phyloP scores from a whole-genome alignment of 2,888 invertebrate genomes.

The Lobophora halterata region DNA sequence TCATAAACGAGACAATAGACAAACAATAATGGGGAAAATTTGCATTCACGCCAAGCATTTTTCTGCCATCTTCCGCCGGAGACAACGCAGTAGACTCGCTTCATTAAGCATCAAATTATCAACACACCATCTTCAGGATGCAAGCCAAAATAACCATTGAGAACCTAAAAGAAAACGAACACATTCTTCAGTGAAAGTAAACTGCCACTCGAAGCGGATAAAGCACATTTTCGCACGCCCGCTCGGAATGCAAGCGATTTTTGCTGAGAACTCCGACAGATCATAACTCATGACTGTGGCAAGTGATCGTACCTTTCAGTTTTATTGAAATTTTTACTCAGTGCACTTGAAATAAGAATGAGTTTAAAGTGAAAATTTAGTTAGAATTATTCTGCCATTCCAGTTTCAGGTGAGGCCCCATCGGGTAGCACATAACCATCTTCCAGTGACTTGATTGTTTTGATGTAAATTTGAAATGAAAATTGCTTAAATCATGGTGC shows the following conservation, averaged over 20 bases:
- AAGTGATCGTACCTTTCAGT: conserved; percentile 49
- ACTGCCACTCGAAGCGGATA: conserved; percentile 43
- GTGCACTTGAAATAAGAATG: conserved; percentile 25
- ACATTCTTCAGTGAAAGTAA: conserved; percentile 36
- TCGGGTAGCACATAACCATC: conserved; percentile 54
- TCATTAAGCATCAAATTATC: conserved; percentile 78
- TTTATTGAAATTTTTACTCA: conserved; percentile 21
- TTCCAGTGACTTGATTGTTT: conserved; percentile 72
- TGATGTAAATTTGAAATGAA: conserved; percentile 64
- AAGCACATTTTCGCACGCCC: conserved; percentile 51
- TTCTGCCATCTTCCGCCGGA: conserved; percentile 68
- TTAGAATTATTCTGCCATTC: conserved; percentile 44
- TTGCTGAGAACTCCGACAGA: conserved; percentile 61
- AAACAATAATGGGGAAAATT: conserved; percentile 75
- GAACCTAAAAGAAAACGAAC: conserved; percentile 40
- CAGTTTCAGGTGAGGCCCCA: conserved; percentile 60
- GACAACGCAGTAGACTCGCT: conserved; percentile 66
- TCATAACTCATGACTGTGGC: conserved; percentile 65
- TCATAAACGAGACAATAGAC: conserved; percentile 73
- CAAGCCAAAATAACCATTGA: conserved; percentile 69
- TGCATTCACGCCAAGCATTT: conserved; percentile 70
- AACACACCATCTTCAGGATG: conserved; percentile 57
- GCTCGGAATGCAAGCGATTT: conserved; percentile 50
- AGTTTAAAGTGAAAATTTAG: conserved; percentile 15
- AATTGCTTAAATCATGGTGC: conserved; percentile 57